These are phyloP conservation scores for Cyclopterus lumpus DNA, from an alignment of 2,797 vertebrate species.

Conservation along the genomic window DNA sequence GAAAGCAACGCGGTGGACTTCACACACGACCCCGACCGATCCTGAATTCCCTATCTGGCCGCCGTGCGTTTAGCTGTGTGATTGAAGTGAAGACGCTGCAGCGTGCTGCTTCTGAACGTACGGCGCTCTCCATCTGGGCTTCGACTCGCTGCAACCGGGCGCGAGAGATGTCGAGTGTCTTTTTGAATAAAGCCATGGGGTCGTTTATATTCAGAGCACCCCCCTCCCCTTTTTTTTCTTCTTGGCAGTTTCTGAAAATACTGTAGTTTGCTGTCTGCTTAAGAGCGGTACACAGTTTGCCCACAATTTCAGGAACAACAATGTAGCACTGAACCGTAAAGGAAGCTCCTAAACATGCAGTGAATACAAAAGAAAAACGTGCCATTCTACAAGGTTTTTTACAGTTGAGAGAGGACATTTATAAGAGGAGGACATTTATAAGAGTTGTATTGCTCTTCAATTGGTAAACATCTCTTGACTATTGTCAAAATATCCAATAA, in stretches of 20 bases:
- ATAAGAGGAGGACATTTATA: too few relatives aligned
- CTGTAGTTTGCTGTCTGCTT: constrained; percentile 66
- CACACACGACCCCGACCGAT: constrained; percentile 43
- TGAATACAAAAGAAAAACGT: constrained; percentile 22
- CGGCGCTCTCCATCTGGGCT: constrained; percentile 83
- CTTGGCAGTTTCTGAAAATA: constrained; percentile 61
- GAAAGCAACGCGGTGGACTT: constrained; percentile 54
- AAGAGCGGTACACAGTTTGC: constrained; percentile 65
- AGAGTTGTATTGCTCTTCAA: too few relatives aligned
- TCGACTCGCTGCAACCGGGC: constrained; percentile 79
- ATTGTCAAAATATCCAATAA: not conserved
- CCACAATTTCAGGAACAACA: constrained; percentile 35
- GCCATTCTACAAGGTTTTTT: constrained; percentile 14
- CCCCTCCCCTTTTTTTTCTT: constrained; percentile 52
- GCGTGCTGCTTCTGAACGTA: too few relatives aligned
- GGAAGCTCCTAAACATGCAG: constrained; percentile 20
- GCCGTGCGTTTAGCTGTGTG: constrained; percentile 70
- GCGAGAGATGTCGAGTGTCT: constrained; percentile 80
- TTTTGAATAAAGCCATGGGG: constrained; percentile 82
- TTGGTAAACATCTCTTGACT: too few relatives aligned
- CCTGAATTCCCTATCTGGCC: constrained; percentile 61
- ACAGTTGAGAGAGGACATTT: not conserved
- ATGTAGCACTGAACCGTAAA: constrained; percentile 50
- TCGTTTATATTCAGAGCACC: constrained; percentile 76
- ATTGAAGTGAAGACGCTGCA: constrained; percentile 82